Conservation (phyloP, 2,113 vertebrate genomes). For the Mesocricetus auratus region DNA sequence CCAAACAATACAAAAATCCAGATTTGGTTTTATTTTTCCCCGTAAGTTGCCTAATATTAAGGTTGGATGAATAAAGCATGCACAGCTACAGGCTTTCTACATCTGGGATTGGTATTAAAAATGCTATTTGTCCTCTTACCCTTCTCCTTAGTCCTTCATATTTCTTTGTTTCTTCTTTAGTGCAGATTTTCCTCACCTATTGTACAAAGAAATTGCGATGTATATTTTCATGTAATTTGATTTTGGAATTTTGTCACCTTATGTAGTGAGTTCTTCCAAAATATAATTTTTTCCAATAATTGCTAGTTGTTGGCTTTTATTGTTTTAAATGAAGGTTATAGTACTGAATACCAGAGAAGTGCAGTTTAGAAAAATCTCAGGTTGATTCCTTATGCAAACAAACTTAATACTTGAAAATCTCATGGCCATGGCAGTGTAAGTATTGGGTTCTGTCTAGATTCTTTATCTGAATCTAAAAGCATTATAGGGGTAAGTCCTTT, state of each 20-base stretch:
- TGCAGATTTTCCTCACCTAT: constrained; percentile 90
- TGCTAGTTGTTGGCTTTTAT: constrained; percentile 87
- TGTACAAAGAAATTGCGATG: constrained; percentile 99
- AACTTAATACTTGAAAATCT: constrained; percentile 80
- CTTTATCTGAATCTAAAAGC: constrained; percentile 52
- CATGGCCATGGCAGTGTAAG: constrained; percentile 62
- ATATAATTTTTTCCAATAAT: constrained; percentile 97
- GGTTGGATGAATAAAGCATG: constrained; percentile 92
- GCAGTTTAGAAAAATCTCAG: constrained; percentile 83
- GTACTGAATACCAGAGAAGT: constrained; percentile 73
- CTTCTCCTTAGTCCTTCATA: constrained; percentile 73
- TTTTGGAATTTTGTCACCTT: constrained; percentile 96
- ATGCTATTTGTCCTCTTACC: constrained; percentile 76
- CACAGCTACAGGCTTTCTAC: constrained; percentile 89
- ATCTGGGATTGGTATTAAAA: constrained; percentile 89
- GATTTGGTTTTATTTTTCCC: constrained; percentile 82
- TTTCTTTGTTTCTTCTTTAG: constrained; percentile 73
- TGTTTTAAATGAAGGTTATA: constrained; percentile 81
- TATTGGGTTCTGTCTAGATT: constrained; percentile 67
- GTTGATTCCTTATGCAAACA: constrained; percentile 84
- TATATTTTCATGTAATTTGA: constrained; percentile 99
- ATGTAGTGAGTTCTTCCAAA: constrained; percentile 99
- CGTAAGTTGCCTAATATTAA: constrained; percentile 86
- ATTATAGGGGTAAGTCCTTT: constrained; percentile 59
- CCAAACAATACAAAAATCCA: constrained; percentile 83